Base-by-base conservation (phyloP, 2,888 invertebrate species). In the Thymelicus lineola region DNA sequence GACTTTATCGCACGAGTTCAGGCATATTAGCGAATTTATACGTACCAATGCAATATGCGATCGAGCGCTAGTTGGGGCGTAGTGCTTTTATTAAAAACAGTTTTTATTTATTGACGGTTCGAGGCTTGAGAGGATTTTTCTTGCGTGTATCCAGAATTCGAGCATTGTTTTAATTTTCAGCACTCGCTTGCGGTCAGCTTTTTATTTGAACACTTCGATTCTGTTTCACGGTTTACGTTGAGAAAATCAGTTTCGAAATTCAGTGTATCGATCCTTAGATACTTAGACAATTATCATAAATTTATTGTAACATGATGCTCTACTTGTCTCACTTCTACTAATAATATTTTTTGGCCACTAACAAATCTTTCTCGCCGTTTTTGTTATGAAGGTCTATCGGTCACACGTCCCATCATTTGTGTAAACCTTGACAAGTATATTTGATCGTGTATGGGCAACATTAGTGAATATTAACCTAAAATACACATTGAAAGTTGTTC, bases 1-100 rank as follows among this genome's bases (percentile, higher is more conserved):
- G 91, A 88, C 87, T 91, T 91, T 93, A 93, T 93, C 93, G 91
- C 78, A 75, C 81, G 84, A 87, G 90, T 90, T 91, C 93, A 93
- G 92, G 91, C 87, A 86, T 91, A 92, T 92, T 91, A 92, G 90
- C 84, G 81, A 91, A 91, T 92, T 91, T 91, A 91, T 91, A 87
- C 82, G 85, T 84, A 80, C 85, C 82, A 82, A 85, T 91, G 91
- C 92, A 91, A 91, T 91, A 90, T 90, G 91, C 88, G 79, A 80
- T 82, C 84, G 86, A 76, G 80, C 79, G 80, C 82, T 86, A 83
- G 84, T 85, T 84, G 84, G 81, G 15, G 84, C 85, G 81, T 83
- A 81, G 85, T 79, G 84, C 86, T 88, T 90, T 91, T 91, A 91
- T 92, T 92, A 91, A 91, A 86, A 91, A 89, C 87, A 82, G 83